phyloP scores from a whole-genome alignment of 2,888 invertebrate species.

The Morpho helenor region DNA sequence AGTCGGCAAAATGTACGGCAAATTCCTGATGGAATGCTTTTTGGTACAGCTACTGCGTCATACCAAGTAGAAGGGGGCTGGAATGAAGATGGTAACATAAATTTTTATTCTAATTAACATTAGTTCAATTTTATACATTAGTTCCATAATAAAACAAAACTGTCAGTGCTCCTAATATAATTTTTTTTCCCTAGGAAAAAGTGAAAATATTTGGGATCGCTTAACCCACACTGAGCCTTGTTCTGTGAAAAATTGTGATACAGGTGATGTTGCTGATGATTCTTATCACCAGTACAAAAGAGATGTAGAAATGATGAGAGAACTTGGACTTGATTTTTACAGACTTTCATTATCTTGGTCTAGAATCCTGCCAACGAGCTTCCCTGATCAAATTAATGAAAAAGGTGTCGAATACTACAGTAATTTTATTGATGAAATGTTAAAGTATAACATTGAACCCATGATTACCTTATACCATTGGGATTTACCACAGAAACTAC shows the following conservation, averaged over 20 bases:
- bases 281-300: conserved; percentile 76
- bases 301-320: conserved; percentile 51
- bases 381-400: conserved; percentile 63
- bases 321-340: conserved; percentile 58
- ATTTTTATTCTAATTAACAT: neutral
- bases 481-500: conserved; percentile 62
- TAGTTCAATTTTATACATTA: neutral
- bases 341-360: conserved; percentile 79
- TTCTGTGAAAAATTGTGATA: conserved; percentile 65
- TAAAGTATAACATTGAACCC: conserved; percentile 75
- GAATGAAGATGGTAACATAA: conserved; percentile 52
- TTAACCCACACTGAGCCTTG: conserved; percentile 61
- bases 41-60: conserved; percentile 60
- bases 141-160: neutral
- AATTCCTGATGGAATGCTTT: conserved; percentile 43
- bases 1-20: conserved; percentile 24
- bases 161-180: no score
- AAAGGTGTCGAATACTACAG: conserved; percentile 38
- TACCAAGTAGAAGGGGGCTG: conserved; percentile 75
- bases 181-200: conserved; percentile 48
- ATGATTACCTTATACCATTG: conserved; percentile 69
- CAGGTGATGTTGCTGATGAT: conserved; percentile 76
- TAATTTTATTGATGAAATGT: conserved; percentile 66
- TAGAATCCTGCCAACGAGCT: conserved; percentile 76
- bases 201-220: conserved; percentile 79